Evolutionary conservation across 2,888 invertebrate genomes (phyloP), one percentile per base, ranked within the genome.

Genomic region (Epirrita christyi): DNA sequence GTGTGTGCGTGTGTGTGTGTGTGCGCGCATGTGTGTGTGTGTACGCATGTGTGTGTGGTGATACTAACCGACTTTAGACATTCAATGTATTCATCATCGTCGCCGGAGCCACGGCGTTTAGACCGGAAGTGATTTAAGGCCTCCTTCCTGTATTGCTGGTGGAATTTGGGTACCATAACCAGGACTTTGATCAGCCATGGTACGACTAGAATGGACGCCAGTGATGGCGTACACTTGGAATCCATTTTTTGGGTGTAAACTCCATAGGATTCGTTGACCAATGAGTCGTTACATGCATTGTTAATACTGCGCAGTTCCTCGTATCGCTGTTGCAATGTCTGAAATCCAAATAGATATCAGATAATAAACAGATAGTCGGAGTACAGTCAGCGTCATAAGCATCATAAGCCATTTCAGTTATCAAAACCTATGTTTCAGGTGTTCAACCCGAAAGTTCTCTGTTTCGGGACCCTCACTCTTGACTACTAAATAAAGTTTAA

Each of bases 241-340:
- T 65, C 64, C 64, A 65, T 65, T 70, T 94, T 95, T 6, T 93
- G 94, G 10, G 95, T 94, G 71, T 95, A 95, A 62, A 94, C 94
- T 0, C 93, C 93, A 45, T 61, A 61, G 0, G 64, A 50, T 0
- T 51, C 34, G 9, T 14, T 46, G 41, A 65, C 60, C 8, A 65
- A 47, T 8, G 53, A 50, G 4, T 44, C 59, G 55, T 62, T 62
- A 11, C 52, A 48, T 11, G 36, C 28, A 9, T 36, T 43, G 48
- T 58, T 63, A 10, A 44, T 56, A 5, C 21, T 11, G 2, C 29
- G 14, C 6, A 59, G 13, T 15, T 62, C 60, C 10, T 44, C 38
- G 44, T 49, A 62, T 6, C 60, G 54, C 9, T 32, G 14, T 11
- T 60, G 47, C 11, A 64, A 21, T 11, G 32, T 37, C 64, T 64